Conservation (phyloP, 2,797 vertebrate species). For the Atherinosoma microstoma region DNA sequence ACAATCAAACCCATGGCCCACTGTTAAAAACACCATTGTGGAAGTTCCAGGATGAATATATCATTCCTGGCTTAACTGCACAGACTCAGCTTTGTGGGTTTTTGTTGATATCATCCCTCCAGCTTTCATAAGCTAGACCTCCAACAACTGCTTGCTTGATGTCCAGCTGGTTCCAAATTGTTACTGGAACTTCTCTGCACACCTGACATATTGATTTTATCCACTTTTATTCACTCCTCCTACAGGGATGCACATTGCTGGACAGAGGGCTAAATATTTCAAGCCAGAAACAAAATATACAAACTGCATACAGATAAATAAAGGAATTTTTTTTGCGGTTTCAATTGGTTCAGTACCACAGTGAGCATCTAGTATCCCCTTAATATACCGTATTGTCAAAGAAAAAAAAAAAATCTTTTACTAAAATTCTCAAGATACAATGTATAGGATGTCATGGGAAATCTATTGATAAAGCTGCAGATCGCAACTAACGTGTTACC, state of each 20-base stretch:
- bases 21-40: slow-evolving; percentile 30
- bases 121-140: slow-evolving; percentile 43
- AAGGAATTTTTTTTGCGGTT: neutral
- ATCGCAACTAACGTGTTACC: neutral
- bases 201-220: slow-evolving; percentile 25
- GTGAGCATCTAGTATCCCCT: neutral
- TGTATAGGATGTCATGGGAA: neutral
- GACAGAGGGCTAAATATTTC: neutral
- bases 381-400: neutral
- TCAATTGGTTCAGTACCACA: neutral
- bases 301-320: neutral
- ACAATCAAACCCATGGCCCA: slow-evolving; percentile 21
- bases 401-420: neutral
- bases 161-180: slow-evolving; percentile 25
- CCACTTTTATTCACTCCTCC: slow-evolving; percentile 1
- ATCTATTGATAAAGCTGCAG: neutral
- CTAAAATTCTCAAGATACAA: neutral
- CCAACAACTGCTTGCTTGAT: slow-evolving; percentile 8
- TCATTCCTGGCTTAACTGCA: slow-evolving; percentile 13
- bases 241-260: neutral
- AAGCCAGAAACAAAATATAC: neutral
- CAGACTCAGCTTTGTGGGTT: slow-evolving; percentile 29
- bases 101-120: slow-evolving; percentile 35
- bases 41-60: slow-evolving; percentile 29
- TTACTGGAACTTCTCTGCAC: slow-evolving; percentile 24